These are phyloP conservation scores for Morus bassanus DNA, from an alignment of 2,797 vertebrate genomes.

Conservation along the genomic window DNA sequence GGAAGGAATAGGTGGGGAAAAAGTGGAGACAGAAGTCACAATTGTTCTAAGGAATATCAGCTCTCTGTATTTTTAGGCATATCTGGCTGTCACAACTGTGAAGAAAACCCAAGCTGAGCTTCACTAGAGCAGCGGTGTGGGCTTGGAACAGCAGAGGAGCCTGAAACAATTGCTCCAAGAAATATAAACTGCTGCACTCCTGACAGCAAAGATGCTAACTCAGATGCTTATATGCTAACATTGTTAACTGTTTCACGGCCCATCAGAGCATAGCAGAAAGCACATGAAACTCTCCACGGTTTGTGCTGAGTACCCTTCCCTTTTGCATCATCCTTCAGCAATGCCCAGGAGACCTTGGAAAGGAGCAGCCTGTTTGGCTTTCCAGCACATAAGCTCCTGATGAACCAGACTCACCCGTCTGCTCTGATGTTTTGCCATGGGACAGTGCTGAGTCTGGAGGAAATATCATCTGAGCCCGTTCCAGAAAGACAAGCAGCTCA, in stretches of 20 bases:
- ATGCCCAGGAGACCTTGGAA: neutral
- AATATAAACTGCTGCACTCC: constrained; percentile 41
- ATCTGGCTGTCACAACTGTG: constrained; percentile 55
- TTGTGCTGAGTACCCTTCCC: neutral
- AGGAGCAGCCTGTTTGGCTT: neutral
- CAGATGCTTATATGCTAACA: neutral
- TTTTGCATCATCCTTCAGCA: neutral
- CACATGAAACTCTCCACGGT: neutral
- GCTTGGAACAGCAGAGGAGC: constrained; percentile 49
- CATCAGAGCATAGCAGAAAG: neutral
- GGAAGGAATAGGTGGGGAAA: neutral
- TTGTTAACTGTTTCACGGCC: constrained; percentile 33
- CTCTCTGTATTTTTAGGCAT: constrained; percentile 48
- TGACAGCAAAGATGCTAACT: constrained; percentile 37
- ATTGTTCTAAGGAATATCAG: constrained; percentile 1
- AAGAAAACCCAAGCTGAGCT: constrained; percentile 58
- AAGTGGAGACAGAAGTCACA: neutral
- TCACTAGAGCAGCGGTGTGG: neutral
- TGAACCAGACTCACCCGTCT: neutral
- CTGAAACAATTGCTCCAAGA: constrained; percentile 53
- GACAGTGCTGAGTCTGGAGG: neutral
- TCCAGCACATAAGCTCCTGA: neutral
- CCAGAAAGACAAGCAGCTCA: neutral
- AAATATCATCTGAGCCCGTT: neutral
- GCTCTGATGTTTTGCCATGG: neutral